Conservation (phyloP, 2,888 invertebrate genomes). For the Trichopoda pennipes region DNA sequence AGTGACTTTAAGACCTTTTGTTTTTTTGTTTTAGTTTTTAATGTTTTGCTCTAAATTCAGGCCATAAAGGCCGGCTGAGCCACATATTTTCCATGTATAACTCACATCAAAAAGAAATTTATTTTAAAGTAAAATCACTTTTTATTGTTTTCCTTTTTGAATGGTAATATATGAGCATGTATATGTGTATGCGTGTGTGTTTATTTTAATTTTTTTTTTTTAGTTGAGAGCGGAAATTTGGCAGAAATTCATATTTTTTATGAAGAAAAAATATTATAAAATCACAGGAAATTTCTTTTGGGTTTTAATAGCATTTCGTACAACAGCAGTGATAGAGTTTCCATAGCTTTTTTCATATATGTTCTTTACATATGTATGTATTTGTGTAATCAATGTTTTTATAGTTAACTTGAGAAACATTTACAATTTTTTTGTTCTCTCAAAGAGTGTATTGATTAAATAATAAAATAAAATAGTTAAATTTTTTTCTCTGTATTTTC, state of each 20-base stretch:
- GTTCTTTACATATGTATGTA: neutral
- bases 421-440: neutral
- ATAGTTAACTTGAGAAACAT: constrained; percentile 26
- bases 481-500: too few relatives aligned
- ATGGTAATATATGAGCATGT: too few relatives aligned
- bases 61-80: neutral
- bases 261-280: constrained; percentile 10
- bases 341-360: neutral
- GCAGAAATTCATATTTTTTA: constrained; percentile 50
- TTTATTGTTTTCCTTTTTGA: neutral
- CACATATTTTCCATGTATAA: constrained; percentile 6
- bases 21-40: constrained; percentile 42
- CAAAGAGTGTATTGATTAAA: constrained; percentile 37
- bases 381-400: constrained; percentile 23
- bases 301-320: constrained; percentile 20
- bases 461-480: constrained; percentile 37
- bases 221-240: constrained; percentile 35
- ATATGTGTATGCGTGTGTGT: neutral
- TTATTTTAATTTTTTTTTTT: too few relatives aligned
- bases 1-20: constrained; percentile 57
- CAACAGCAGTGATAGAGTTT: neutral
- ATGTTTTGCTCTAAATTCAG: neutral
- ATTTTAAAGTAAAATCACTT: neutral
- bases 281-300: constrained; percentile 40
- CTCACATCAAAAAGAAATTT: neutral